phyloP scores from a whole-genome alignment of 1,140 invertebrate genomes.

The Trichonephila inaurata region DNA sequence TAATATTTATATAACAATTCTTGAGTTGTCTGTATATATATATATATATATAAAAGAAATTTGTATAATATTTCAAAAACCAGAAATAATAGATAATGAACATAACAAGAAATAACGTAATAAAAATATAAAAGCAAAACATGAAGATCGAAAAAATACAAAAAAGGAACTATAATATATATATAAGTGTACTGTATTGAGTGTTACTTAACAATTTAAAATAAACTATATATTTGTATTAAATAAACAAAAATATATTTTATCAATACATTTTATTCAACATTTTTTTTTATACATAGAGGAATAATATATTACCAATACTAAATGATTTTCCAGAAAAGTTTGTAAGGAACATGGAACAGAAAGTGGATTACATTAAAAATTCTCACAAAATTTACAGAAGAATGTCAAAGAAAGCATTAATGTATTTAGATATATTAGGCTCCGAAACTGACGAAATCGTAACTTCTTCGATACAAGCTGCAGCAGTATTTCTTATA shows the following conservation, averaged over 20 bases:
- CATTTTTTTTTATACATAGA: not conserved
- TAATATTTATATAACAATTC: too few species aligned
- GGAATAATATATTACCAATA: not conserved
- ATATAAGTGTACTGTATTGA: too few species aligned
- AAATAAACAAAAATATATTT: not conserved
- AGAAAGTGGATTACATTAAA: not conserved
- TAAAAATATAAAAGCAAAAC: too few species aligned
- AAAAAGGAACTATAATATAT: too few species aligned
- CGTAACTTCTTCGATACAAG: not conserved
- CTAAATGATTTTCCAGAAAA: not conserved
- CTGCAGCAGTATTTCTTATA: not conserved
- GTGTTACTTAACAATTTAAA: too few species aligned
- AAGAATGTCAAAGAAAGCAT: slow-evolving; percentile 25
- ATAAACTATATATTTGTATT: not conserved
- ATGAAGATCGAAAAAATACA: too few species aligned
- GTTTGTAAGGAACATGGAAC: too few species aligned
- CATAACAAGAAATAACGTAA: too few species aligned
- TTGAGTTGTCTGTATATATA: too few species aligned
- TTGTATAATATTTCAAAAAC: too few species aligned
- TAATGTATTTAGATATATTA: not conserved
- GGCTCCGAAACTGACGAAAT: not conserved
- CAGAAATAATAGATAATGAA: too few species aligned
- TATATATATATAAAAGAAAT: too few species aligned
- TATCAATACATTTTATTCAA: not conserved
- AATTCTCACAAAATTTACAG: not conserved